Conservation (phyloP, 2,797 vertebrate genomes). For the Octomys mimax region DNA sequence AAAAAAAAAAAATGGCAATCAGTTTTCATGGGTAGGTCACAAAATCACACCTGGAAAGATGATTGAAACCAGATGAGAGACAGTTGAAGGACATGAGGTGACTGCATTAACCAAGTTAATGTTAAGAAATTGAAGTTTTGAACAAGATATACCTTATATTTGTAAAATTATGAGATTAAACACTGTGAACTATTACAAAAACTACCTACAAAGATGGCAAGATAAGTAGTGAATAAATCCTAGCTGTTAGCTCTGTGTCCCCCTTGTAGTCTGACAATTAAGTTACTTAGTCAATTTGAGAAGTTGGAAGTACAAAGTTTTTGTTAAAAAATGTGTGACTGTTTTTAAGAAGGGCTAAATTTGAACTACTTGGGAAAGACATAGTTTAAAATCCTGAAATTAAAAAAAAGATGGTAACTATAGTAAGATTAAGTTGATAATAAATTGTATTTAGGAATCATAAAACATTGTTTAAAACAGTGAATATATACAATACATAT, state of each 20-base stretch:
- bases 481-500: neutral
- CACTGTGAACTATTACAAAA: neutral
- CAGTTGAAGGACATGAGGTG: neutral
- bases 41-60: neutral
- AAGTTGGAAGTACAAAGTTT: constrained; percentile 5
- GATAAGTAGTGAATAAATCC: neutral
- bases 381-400: neutral
- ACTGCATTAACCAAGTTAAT: neutral
- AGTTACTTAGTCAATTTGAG: neutral
- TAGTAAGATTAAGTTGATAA: neutral
- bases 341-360: constrained; percentile 21
- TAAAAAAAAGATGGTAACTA: neutral
- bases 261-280: neutral
- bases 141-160: neutral
- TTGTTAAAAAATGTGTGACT: neutral
- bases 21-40: neutral
- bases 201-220: neutral
- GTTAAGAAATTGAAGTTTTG: neutral
- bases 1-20: too few relatives aligned
- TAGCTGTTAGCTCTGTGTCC: neutral
- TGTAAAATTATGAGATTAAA: neutral
- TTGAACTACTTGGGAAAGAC: neutral
- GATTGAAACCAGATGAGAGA: neutral
- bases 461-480: neutral
- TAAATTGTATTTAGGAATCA: constrained; percentile 23